A percentile compares a stretch with the other conserved stretches of the same genome.
Conservation (phyloP, 2,888 invertebrate genomes). For the Chymomyza fuscimana region DNA sequence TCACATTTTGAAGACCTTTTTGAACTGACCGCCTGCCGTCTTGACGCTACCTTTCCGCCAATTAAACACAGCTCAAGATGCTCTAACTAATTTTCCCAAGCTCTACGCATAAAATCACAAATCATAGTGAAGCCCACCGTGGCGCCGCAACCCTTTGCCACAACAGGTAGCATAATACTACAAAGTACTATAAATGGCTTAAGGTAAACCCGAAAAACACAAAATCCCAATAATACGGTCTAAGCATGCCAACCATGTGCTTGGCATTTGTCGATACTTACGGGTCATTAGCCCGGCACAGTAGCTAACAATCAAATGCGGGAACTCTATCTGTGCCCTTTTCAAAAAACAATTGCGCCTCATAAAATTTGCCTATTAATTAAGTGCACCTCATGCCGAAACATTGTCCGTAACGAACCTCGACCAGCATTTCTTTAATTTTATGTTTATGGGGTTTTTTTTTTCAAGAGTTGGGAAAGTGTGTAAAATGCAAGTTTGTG, state of each 20-base stretch:
- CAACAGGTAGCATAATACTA: slow-evolving; percentile 43
- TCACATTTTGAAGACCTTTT: not conserved
- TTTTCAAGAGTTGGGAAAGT: not conserved
- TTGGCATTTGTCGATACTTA: slow-evolving; percentile 36
- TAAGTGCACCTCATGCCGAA: slow-evolving; percentile 34
- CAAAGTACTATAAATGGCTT: not conserved
- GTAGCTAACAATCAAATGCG: slow-evolving; percentile 35
- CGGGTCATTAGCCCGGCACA: slow-evolving; percentile 56
- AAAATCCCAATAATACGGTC: slow-evolving; percentile 14
- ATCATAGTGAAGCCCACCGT: slow-evolving; percentile 9
- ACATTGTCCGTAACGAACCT: not conserved
- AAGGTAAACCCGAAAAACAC: not conserved
- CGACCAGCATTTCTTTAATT: slow-evolving; percentile 7
- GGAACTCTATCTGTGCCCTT: slow-evolving; percentile 5
- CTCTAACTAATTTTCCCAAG: slow-evolving; percentile 29
- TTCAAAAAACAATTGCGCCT: slow-evolving; percentile 36
- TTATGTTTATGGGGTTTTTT: slow-evolving; percentile 1
- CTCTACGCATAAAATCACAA: not conserved
- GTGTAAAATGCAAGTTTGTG: slow-evolving; percentile 7
- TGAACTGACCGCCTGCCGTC: slow-evolving; percentile 22
- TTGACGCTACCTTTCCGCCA: slow-evolving; percentile 44
- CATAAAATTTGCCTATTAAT: slow-evolving; percentile 60
- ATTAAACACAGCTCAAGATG: slow-evolving; percentile 40
- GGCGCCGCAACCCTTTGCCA: slow-evolving; percentile 35
- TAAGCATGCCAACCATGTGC: slow-evolving; percentile 56